Conservation (phyloP, 1,140 invertebrate genomes). For the Achroia grisella region DNA sequence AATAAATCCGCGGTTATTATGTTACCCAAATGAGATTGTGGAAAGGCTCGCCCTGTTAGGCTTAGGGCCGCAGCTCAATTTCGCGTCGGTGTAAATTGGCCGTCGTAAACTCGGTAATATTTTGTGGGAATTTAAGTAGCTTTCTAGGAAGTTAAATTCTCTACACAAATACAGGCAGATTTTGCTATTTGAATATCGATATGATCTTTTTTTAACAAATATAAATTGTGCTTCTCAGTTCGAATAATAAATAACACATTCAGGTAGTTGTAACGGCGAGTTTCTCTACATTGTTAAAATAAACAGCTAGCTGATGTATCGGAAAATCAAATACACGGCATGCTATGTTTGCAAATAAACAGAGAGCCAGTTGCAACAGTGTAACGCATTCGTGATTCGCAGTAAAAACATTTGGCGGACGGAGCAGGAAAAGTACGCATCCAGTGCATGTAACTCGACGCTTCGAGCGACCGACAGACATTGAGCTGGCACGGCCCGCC, state of each 20-base stretch:
- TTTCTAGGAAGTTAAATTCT: constrained; percentile 18
- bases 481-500: background rate
- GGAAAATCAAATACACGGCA: constrained; percentile 35
- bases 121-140: constrained; percentile 34
- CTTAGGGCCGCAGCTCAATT: constrained; percentile 51
- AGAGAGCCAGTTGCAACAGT: constrained; percentile 40
- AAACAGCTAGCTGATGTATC: constrained; percentile 32
- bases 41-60: constrained; percentile 45
- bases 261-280: background rate
- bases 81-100: constrained; percentile 53
- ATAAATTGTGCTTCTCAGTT: no score
- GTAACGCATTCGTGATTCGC: constrained; percentile 55
- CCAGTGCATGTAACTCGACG: constrained; percentile 40
- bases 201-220: no score
- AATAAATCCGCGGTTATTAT: constrained; percentile 69
- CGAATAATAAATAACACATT: background rate
- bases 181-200: no score
- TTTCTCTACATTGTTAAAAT: constrained; percentile 21
- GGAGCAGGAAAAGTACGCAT: constrained; percentile 35
- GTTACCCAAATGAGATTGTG: constrained; percentile 65
- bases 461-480: constrained; percentile 11
- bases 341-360: constrained; percentile 47
- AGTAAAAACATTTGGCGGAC: constrained; percentile 54
- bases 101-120: constrained; percentile 43
- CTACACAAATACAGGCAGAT: no score